Conservation (phyloP, 2,113 vertebrate species). For the Eptesicus fuscus region DNA sequence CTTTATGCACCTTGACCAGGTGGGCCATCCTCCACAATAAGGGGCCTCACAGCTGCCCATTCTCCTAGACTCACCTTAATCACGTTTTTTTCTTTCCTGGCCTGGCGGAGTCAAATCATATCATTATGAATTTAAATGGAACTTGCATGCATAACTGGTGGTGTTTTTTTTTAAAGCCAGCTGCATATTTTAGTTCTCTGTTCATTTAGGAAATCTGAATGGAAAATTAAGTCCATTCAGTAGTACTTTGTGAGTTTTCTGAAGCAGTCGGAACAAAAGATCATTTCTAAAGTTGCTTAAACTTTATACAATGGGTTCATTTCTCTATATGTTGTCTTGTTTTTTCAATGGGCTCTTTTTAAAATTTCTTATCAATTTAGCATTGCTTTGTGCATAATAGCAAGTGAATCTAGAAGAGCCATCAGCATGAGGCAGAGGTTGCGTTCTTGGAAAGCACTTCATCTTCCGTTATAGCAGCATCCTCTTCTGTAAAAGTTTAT, state of each 20-base stretch:
- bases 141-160: conserved; percentile 11
- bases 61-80: conserved; percentile 44
- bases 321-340: neutral
- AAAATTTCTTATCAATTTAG: neutral
- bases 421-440: neutral
- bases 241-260: neutral
- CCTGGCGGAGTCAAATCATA: conserved; percentile 39
- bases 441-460: conserved; percentile 9
- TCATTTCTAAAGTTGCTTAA: neutral
- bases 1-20: neutral
- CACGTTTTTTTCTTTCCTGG: neutral
- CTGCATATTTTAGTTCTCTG: neutral
- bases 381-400: neutral
- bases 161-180: neutral
- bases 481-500: conserved; percentile 67
- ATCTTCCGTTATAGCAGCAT: neutral
- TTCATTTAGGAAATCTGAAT: conserved; percentile 4
- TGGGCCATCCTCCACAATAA: neutral
- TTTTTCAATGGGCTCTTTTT: neutral
- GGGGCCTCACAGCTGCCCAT: neutral
- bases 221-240: neutral
- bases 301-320: neutral
- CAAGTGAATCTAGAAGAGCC: neutral
- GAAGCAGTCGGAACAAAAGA: neutral
- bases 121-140: conserved; percentile 42